Evolutionary conservation across 2,888 invertebrate genomes (phyloP), one percentile per base, ranked within the genome.

Genomic region (Druceiella hillmani): DNA sequence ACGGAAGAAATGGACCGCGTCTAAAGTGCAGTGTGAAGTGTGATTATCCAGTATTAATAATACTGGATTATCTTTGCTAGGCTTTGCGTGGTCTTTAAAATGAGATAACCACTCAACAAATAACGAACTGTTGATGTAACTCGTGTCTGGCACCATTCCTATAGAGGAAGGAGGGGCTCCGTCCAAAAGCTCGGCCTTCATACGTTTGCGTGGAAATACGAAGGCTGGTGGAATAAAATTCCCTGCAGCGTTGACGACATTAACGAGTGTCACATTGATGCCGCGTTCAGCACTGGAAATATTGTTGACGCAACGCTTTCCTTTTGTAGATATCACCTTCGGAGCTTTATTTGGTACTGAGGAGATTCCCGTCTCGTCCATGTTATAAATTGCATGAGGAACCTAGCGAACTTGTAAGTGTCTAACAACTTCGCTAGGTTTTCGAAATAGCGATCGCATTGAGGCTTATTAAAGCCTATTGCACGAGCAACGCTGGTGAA

Each of bases 251-350:
- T n/a, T n/a, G n/a, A n/a, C n/a, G n/a, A 40, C 41, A 38, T 9
- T 17, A 3, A 44, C 39, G 5, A 43, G 30, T n/a, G 43, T 46
- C 4, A 50, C 29, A 14, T 31, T 49, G 24, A 34, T 32, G 4
- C 49, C 52, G 37, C 49, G 29, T 31, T 52, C 52, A 14, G 44
- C 50, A 39, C 38, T 34, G 3, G 30, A 22, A 17, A 50, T 36
- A n/a, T 47, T 51, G 16, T 34, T 36, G 7, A 50, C 49, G 11
- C 12, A n/a, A 17, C 38, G 38, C 35, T 45, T 49, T 1, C 49
- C 48, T 38, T 44, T 47, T 2, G 26, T 27, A 27, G 27, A 27
- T 27, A 27, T 10, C 10, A 27, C 27, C 10, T 27, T 27, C 11
- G 27, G 27, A 27, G 27, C 27, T 12, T 27, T 27, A 27, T 27